These are phyloP conservation scores for Ophion obscuratus DNA, from an alignment of 2,888 invertebrate species.

Conservation along the genomic window DNA sequence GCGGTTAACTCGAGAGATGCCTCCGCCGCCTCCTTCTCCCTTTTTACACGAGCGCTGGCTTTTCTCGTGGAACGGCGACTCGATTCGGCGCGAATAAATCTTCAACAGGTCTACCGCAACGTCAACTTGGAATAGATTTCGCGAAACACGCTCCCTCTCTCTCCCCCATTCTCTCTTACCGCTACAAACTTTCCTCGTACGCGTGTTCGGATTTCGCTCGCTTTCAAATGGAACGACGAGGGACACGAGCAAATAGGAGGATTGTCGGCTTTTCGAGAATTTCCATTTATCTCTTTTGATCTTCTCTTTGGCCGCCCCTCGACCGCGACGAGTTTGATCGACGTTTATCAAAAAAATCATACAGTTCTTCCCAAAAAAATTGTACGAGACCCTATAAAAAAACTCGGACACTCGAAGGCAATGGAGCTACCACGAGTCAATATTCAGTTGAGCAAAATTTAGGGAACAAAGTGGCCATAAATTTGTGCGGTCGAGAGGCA, in stretches of 20 bases:
- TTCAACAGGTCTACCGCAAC: conserved; percentile 77
- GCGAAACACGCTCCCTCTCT: conserved; percentile 43
- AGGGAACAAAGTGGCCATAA: neutral
- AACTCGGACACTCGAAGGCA: no score
- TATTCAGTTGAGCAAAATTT: no score
- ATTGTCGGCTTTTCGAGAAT: conserved; percentile 21
- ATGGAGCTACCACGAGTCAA: no score
- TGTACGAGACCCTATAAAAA: no score
- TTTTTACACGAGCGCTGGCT: conserved; percentile 11
- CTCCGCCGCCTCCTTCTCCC: conserved; percentile 35
- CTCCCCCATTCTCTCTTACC: conserved; percentile 13
- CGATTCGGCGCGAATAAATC: conserved; percentile 79
- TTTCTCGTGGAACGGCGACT: conserved; percentile 56
- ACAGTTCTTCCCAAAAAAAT: no score
- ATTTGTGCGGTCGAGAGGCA: neutral
- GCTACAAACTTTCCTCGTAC: conserved; percentile 7
- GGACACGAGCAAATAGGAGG: conserved; percentile 29
- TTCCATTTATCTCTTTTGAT: conserved; percentile 11
- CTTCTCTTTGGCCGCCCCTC: neutral
- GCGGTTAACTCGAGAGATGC: conserved; percentile 33
- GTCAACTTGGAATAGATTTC: conserved; percentile 75
- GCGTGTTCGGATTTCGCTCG: conserved; percentile 11
- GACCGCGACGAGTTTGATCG: neutral
- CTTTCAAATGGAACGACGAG: neutral
- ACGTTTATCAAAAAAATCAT: no score